phyloP scores from a whole-genome alignment of 2,888 invertebrate genomes.

The Tenthredo amoena region DNA sequence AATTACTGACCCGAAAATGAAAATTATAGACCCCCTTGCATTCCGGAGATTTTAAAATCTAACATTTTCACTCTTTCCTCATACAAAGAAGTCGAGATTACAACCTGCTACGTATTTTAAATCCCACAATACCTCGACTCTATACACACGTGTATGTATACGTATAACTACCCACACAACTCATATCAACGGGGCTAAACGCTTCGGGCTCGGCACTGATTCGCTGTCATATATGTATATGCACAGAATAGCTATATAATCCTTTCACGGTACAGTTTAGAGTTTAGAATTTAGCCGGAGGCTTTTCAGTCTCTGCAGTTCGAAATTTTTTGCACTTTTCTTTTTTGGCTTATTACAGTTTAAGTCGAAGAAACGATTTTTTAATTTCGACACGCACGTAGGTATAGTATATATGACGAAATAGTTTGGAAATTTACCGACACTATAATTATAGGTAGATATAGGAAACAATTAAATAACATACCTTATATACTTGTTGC shows the following conservation, averaged over 20 bases:
- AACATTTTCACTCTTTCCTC: slow-evolving; percentile 51
- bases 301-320: neutral
- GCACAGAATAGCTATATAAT: neutral
- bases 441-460: too few relatives aligned
- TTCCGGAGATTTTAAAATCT: slow-evolving; percentile 49
- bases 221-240: neutral
- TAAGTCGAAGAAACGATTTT: neutral
- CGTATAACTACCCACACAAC: neutral
- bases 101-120: slow-evolving; percentile 43
- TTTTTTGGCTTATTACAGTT: neutral
- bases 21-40: slow-evolving; percentile 69
- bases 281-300: slow-evolving; percentile 8
- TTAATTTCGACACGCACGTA: neutral
- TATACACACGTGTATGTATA: neutral
- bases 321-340: slow-evolving; percentile 9
- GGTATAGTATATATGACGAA: neutral
- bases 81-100: slow-evolving; percentile 48
- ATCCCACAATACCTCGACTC: slow-evolving; percentile 14
- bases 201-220: slow-evolving; percentile 25
- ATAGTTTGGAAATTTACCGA: neutral
- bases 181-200: neutral
- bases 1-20: slow-evolving; percentile 72
- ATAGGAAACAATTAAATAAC: too few relatives aligned
- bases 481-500: neutral
- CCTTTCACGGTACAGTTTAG: slow-evolving; percentile 27